phyloP scores from a whole-genome alignment of 2,888 invertebrate species.

The Dorcus hopei region DNA sequence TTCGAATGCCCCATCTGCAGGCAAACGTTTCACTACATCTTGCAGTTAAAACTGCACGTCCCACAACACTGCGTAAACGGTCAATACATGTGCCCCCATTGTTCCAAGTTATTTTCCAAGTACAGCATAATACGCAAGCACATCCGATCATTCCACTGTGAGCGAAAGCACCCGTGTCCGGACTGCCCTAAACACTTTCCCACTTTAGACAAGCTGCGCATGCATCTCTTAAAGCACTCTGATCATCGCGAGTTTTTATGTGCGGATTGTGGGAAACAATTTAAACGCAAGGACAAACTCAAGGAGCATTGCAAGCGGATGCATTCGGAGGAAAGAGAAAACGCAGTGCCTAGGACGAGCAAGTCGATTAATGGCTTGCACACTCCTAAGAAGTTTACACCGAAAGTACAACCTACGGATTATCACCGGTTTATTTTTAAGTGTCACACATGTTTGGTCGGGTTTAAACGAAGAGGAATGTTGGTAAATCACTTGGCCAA shows the following conservation, averaged over 20 bases:
- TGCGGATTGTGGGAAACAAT: constrained; percentile 72
- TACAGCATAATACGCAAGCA: constrained; percentile 71
- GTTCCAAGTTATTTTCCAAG: constrained; percentile 64
- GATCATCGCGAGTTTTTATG: constrained; percentile 69
- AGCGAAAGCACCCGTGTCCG: constrained; percentile 63
- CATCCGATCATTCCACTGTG: constrained; percentile 67
- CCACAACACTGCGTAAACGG: constrained; percentile 62
- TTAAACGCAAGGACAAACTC: constrained; percentile 73
- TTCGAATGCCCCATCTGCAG: constrained; percentile 75
- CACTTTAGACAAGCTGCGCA: constrained; percentile 66
- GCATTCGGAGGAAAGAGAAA: constrained; percentile 53
- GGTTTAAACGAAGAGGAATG: constrained; percentile 79
- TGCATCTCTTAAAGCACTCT: constrained; percentile 68
- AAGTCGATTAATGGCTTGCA: constrained; percentile 22
- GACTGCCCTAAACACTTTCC: constrained; percentile 69
- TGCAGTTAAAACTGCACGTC: constrained; percentile 64
- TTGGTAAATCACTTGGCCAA: constrained; percentile 82
- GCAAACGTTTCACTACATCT: constrained; percentile 63
- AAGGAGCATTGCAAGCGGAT: constrained; percentile 69
- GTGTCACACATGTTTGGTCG: constrained; percentile 70
- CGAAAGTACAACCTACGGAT: constrained; percentile 60
- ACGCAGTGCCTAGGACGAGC: constrained; percentile 40
- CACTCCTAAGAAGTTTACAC: constrained; percentile 53
- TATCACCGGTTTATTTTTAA: constrained; percentile 73
- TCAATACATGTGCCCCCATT: constrained; percentile 66